Evolutionary conservation across 2,888 invertebrate species (phyloP).

Genomic region (Lampropteryx suffumata): DNA sequence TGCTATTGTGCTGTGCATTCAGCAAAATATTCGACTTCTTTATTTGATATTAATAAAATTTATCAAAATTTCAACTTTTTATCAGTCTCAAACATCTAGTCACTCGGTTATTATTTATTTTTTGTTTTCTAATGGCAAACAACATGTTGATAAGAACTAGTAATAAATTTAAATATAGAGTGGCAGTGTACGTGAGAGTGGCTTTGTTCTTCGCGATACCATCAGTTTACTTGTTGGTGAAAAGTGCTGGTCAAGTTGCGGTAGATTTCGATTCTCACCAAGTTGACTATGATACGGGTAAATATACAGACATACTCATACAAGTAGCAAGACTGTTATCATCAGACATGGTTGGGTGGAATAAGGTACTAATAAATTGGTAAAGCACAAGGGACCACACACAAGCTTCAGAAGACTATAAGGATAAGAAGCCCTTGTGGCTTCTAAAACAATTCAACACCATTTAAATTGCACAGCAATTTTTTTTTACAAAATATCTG

Average conservation of each 20-base stretch:
- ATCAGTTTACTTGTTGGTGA: slow-evolving; percentile 50
- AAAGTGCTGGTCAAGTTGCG: slow-evolving; percentile 18
- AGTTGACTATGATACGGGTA: slow-evolving; percentile 39
- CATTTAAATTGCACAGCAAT: too few species aligned
- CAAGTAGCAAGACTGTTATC: too few species aligned
- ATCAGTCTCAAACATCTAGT: slow-evolving; percentile 32
- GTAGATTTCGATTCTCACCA: slow-evolving; percentile 16
- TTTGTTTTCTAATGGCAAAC: slow-evolving; percentile 61
- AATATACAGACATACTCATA: too few species aligned
- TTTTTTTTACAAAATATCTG: too few species aligned
- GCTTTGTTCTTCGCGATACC: slow-evolving; percentile 63
- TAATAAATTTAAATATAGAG: slow-evolving; percentile 52
- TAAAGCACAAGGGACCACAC: too few species aligned
- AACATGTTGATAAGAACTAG: slow-evolving; percentile 74
- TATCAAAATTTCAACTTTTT: slow-evolving; percentile 1
- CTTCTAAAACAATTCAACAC: too few species aligned
- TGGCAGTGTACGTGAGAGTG: slow-evolving; percentile 59
- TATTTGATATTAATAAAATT: slow-evolving; percentile 65
- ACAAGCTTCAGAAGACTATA: too few species aligned
- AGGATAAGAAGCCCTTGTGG: too few species aligned
- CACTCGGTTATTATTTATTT: slow-evolving; percentile 33
- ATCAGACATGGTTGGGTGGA: too few species aligned
- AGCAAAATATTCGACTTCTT: slow-evolving; percentile 69
- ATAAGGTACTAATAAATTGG: too few species aligned
- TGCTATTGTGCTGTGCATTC: slow-evolving; percentile 61